Evolutionary conservation across 2,113 vertebrate species (phyloP), one percentile per base, ranked within the genome.

Genomic region (Himantopus leucocephalus): DNA sequence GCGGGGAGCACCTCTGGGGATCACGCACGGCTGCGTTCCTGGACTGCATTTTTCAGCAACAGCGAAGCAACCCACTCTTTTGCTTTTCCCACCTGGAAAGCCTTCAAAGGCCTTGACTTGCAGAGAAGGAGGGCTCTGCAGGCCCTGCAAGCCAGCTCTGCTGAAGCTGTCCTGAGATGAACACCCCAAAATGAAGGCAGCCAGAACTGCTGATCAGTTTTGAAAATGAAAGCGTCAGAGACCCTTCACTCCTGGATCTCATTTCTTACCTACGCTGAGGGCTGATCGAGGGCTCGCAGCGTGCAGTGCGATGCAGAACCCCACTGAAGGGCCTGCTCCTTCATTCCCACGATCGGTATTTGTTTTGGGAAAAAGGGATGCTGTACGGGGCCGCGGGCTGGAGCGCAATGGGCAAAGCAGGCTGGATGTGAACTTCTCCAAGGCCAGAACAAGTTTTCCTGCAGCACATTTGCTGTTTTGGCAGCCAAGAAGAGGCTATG

Each of bases 341-440:
- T 53, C 35, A 16, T 55, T 80, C 37, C 35, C 7, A 7, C 0
- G 0, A 27, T 23, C 41, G 53, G 10, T 11, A 3, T 13, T 71
- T 64, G 6, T 21, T 75, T 58, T 24, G 1, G 9, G 66, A 22
- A 60, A 60, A 88, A 34, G 5, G 19, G 48, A 34, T 59, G 55
- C 5, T 53, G 4, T 29, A 13, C 5, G 1, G 62, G 58, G 22
- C 48, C 2, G 3, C 3, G 2, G 32, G 27, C 43, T 64, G 32
- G 39, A 88, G 32, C 1, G 1, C 35, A 30, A 2, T 8, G 53
- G 75, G 39, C 32, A 37, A 45, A 74, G 72, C 18, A 88, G 17
- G 12, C 17, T 56, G 62, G 45, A 48, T 12, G 5, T 2, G 14
- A 63, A 37, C 16, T 14, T 48, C n/a, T 72, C 18, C n/a, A 35